These are phyloP conservation scores for Artemia sp. DNA, from an alignment of 2,888 invertebrate species.

Conservation along the genomic window DNA sequence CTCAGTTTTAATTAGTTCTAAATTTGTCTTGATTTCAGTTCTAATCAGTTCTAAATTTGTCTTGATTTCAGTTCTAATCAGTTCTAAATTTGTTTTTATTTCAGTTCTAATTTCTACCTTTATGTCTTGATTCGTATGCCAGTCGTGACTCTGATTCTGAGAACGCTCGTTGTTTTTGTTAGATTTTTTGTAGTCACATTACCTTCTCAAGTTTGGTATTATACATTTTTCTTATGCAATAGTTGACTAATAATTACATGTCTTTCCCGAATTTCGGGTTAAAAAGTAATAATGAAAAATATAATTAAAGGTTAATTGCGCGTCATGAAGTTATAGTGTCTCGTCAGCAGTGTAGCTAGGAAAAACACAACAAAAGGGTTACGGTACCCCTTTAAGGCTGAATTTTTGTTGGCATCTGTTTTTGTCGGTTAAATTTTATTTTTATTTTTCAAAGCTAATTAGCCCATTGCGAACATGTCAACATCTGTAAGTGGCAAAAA, in stretches of 20 bases:
- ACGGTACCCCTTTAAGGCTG: too few species aligned
- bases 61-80: background rate
- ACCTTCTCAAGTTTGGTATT: too few species aligned
- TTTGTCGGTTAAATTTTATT: too few species aligned
- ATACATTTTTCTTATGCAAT: background rate
- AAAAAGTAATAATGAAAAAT: background rate
- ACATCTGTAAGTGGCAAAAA: background rate
- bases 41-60: slow-evolving; percentile 25
- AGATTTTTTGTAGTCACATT: too few species aligned
- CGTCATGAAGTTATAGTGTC: background rate
- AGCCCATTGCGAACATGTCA: background rate
- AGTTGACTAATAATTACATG: background rate
- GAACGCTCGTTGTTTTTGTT: too few species aligned
- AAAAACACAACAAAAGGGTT: too few species aligned
- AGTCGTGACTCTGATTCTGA: too few species aligned
- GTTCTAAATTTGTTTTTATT: too few species aligned
- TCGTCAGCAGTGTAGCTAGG: background rate
- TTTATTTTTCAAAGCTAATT: too few species aligned
- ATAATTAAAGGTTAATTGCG: background rate
- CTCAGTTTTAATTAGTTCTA: slow-evolving; percentile 25
- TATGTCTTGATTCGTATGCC: too few species aligned
- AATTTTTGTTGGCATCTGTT: too few species aligned
- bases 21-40: background rate
- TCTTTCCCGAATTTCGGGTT: background rate
- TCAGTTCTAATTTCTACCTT: too few species aligned